Base-by-base conservation (phyloP, 2,888 invertebrate genomes). In the Phasia obesa region DNA sequence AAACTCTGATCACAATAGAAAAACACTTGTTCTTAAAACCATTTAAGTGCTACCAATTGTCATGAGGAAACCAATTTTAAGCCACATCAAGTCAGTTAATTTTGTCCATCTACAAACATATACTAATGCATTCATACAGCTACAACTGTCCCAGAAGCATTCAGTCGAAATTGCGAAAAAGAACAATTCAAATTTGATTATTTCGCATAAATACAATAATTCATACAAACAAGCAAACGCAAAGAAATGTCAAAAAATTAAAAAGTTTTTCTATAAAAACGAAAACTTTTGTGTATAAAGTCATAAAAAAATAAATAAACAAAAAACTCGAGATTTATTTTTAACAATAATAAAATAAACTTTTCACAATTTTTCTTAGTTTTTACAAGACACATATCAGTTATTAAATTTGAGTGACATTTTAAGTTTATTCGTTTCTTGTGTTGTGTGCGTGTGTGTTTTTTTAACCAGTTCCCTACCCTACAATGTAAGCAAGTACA, bases 381-480 rank as follows among this genome's bases (percentile, higher is more conserved):
- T 76, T 51, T 44, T 60, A 31, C 64, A 53, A 57, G 71, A 71
- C 64, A 78, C 27, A 59, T 80, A 23, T 25, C 62, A 77, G 35
- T 77, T 81, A 23, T 71, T 55, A 77, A 67, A 73, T 82, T 82
- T 82, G 77, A 82, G 73, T 82, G 81, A 77, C 77, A 82, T 62
- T 69, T 82, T 73, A 69, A 69, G 77, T 82, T 82, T 51, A 64
- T 76, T 77, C 17, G 38, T 42, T 62, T 65, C 53, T 71, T 42
- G 9, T 42, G 0, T 42, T n/a, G n/a, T n/a, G 11, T 71, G 17
- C 0, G 4, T 23, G 4, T 5, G 7, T 31, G 19, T 57, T 64
- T 13, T 27, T n/a, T 4, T 2, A 49, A 38, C 11, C 13, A 21
- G 55, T 11, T 7, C 17, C 57, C 38, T 44, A 6, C 27, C 27